A percentile compares a stretch with the other conserved stretches of the same genome.
phyloP scores from a whole-genome alignment of 2,797 vertebrate genomes.

The Zenarchopterus dispar region DNA sequence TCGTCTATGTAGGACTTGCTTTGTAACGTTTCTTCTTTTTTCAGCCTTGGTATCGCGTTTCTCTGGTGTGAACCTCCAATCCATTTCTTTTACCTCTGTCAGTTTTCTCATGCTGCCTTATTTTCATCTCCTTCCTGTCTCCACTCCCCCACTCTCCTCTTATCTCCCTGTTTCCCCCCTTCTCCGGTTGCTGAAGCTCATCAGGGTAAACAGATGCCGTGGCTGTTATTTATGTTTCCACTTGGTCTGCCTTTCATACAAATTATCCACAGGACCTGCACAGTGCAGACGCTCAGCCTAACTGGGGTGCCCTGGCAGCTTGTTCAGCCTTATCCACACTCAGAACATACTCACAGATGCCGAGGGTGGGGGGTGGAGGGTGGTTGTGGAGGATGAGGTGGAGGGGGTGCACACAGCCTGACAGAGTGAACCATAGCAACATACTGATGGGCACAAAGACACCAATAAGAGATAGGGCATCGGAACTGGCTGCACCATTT shows the following conservation, averaged over 20 bases:
- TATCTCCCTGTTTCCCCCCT: slow-evolving; percentile 53
- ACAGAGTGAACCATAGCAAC: slow-evolving; percentile 66
- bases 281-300: slow-evolving; percentile 78
- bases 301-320: slow-evolving; percentile 76
- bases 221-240: slow-evolving; percentile 86
- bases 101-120: slow-evolving; percentile 63
- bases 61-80: slow-evolving; percentile 59
- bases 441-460: slow-evolving; percentile 64
- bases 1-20: slow-evolving; percentile 72
- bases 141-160: slow-evolving; percentile 47
- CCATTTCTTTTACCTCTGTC: slow-evolving; percentile 43
- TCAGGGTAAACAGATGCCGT: slow-evolving; percentile 84
- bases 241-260: slow-evolving; percentile 83
- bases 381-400: slow-evolving; percentile 1
- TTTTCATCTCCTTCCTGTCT: slow-evolving; percentile 58
- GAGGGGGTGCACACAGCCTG: slow-evolving; percentile 17
- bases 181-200: slow-evolving; percentile 76
- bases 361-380: slow-evolving; percentile 9
- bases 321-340: slow-evolving; percentile 64
- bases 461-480: slow-evolving; percentile 61
- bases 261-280: slow-evolving; percentile 83
- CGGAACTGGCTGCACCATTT: slow-evolving; percentile 64
- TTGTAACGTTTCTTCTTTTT: slow-evolving; percentile 61
- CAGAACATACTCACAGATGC: slow-evolving; percentile 65
- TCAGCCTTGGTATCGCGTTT: slow-evolving; percentile 54